These are phyloP conservation scores for Ectobius pallidus DNA, from an alignment of 2,888 invertebrate species.

Conservation along the genomic window DNA sequence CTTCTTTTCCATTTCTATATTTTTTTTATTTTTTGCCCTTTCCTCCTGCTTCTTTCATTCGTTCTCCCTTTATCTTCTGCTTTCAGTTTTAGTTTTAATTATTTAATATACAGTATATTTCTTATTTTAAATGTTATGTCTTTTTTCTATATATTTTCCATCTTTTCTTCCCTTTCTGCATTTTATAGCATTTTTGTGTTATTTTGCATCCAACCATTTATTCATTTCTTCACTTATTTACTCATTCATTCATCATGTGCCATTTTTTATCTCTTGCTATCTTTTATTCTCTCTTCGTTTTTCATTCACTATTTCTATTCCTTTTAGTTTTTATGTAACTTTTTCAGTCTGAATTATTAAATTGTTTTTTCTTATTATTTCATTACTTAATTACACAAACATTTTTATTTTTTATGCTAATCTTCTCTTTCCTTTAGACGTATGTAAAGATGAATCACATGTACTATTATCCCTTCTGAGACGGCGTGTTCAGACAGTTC, in stretches of 20 bases:
- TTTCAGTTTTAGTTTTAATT: neutral
- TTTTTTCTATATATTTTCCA: neutral
- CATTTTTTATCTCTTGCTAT: neutral
- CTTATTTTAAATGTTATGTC: neutral
- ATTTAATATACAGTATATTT: neutral
- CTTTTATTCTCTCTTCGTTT: neutral
- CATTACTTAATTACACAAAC: neutral
- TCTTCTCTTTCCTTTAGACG: neutral
- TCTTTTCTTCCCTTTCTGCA: neutral
- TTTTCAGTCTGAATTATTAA: neutral
- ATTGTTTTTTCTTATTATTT: neutral
- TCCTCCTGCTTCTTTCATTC: neutral
- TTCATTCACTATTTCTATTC: neutral
- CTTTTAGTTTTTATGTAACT: neutral
- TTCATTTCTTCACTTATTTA: neutral
- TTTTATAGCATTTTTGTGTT: neutral
- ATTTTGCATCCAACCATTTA: neutral
- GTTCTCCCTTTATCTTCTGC: neutral
- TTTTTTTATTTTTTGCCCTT: neutral
- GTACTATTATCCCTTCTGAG: no score
- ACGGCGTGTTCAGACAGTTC: no score
- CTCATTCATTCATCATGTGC: neutral
- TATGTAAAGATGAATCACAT: no score
- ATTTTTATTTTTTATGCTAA: neutral
- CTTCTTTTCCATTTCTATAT: neutral